phyloP scores from a whole-genome alignment of 2,888 invertebrate genomes.

The Andrena marginata region DNA sequence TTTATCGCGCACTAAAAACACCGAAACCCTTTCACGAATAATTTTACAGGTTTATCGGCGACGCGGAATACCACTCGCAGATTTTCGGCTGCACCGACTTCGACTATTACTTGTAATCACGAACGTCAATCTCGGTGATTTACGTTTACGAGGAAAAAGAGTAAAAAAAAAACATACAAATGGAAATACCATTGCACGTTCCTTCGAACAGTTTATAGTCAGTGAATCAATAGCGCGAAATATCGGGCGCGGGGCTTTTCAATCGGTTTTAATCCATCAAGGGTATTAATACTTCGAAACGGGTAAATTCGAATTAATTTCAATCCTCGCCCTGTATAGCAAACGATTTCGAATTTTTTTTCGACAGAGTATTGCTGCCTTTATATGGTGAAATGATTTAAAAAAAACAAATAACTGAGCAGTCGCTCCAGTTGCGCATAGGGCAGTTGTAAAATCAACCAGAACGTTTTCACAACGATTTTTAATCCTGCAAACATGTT shows the following conservation, averaged over 20 bases:
- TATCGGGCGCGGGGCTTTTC: background rate
- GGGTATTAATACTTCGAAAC: slow-evolving; percentile 2
- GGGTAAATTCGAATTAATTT: slow-evolving; percentile 14
- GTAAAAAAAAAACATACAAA: background rate
- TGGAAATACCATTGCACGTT: background rate
- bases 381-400: background rate
- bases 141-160: background rate
- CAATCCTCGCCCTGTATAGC: background rate
- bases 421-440: too few relatives aligned
- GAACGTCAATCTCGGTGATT: slow-evolving; percentile 25
- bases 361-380: background rate
- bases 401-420: background rate
- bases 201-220: background rate
- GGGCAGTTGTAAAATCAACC: background rate
- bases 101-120: slow-evolving; percentile 11
- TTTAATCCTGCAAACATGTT: background rate
- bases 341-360: background rate
- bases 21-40: slow-evolving; percentile 45
- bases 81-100: slow-evolving; percentile 24
- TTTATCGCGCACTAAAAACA: slow-evolving; percentile 36
- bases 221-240: slow-evolving; percentile 19
- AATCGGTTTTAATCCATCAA: slow-evolving; percentile 47
- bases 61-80: slow-evolving; percentile 37
- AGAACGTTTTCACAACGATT: background rate
- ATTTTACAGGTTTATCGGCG: slow-evolving; percentile 41